Conservation (phyloP, 2,113 vertebrate species). For the Conger conger region DNA sequence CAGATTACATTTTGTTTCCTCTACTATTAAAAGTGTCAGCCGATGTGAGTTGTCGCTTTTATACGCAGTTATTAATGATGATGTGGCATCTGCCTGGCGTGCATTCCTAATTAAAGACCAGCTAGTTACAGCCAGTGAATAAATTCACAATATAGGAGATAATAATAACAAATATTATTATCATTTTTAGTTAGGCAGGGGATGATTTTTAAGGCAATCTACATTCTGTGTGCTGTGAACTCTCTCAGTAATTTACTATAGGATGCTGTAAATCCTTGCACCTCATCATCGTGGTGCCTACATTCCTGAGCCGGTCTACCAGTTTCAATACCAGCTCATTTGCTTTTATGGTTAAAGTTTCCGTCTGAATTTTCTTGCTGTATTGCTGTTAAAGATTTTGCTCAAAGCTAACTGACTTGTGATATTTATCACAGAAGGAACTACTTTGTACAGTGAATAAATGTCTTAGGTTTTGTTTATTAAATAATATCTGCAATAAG, state of each 20-base stretch:
- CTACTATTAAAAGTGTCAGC: slow-evolving; percentile 26
- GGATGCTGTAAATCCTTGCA: slow-evolving; percentile 20
- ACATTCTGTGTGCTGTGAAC: slow-evolving; percentile 27
- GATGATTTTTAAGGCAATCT: slow-evolving; percentile 28
- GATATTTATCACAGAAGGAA: slow-evolving; percentile 27
- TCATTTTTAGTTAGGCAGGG: slow-evolving; percentile 19
- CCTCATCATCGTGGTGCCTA: slow-evolving; percentile 16
- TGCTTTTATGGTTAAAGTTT: slow-evolving; percentile 35
- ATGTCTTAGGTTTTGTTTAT: not conserved
- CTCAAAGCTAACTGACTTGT: slow-evolving; percentile 25
- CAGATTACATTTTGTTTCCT: slow-evolving; percentile 28
- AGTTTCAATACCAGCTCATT: slow-evolving; percentile 30
- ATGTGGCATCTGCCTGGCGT: slow-evolving; percentile 9
- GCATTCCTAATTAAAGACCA: slow-evolving; percentile 27
- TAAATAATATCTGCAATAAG: not conserved
- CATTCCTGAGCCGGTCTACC: slow-evolving; percentile 32
- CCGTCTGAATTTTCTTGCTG: slow-evolving; percentile 19
- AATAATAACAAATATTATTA: slow-evolving; percentile 32
- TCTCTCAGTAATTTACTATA: slow-evolving; percentile 25
- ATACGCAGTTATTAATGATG: slow-evolving; percentile 31
- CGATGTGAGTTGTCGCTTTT: slow-evolving; percentile 23
- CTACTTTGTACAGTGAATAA: slow-evolving; percentile 12
- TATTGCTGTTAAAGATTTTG: slow-evolving; percentile 26
- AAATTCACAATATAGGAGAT: slow-evolving; percentile 35
- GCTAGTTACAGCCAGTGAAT: slow-evolving; percentile 30